A percentile compares a stretch with the other conserved stretches of the same genome.
Evolutionary conservation across 2,797 vertebrate genomes (phyloP).

Genomic region (Eospalax fontanierii): DNA sequence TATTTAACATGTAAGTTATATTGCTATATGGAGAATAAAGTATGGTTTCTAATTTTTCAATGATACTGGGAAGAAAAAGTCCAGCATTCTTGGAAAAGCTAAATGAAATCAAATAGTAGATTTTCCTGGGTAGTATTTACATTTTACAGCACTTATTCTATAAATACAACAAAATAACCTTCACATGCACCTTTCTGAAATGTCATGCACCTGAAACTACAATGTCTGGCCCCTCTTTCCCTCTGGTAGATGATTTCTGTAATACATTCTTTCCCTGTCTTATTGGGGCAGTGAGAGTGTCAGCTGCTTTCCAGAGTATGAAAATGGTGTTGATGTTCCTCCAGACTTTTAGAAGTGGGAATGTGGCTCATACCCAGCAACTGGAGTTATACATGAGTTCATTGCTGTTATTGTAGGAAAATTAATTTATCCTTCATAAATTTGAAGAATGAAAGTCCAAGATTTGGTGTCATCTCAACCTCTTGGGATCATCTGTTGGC

Average conservation of each 20-base stretch:
- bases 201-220: not conserved
- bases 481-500: too few relatives aligned
- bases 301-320: not conserved
- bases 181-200: not conserved
- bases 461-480: not conserved
- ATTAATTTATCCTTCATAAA: not conserved
- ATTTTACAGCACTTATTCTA: conserved; percentile 2
- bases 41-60: not conserved
- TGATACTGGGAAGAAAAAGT: not conserved
- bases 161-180: conserved; percentile 40
- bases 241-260: conserved; percentile 29
- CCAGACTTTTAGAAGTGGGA: not conserved
- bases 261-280: not conserved
- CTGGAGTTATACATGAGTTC: not conserved
- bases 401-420: not conserved
- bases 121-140: not conserved
- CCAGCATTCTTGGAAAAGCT: not conserved
- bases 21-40: not conserved
- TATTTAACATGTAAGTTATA: not conserved
- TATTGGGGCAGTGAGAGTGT: not conserved
- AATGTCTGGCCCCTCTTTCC: not conserved
- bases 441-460: not conserved
- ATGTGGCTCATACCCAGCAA: not conserved
- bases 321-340: not conserved
- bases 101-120: not conserved